A percentile compares a stretch with the other conserved stretches of the same genome.
These are phyloP conservation scores for Carduelis carduelis DNA, from an alignment of 2,797 vertebrate genomes.

Conservation along the genomic window DNA sequence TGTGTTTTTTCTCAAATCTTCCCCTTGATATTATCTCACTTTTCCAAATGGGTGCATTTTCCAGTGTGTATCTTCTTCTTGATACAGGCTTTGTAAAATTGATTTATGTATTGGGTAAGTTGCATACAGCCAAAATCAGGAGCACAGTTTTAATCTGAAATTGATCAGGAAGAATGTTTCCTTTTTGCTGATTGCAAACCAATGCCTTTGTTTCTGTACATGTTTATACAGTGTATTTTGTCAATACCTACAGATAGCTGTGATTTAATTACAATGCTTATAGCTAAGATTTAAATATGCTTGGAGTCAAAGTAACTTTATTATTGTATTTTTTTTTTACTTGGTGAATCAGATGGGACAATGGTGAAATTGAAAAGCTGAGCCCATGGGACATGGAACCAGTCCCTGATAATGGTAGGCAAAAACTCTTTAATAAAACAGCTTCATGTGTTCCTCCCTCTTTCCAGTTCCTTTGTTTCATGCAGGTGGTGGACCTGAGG, in stretches of 20 bases:
- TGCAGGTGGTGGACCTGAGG: background rate
- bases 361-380: constrained; percentile 92
- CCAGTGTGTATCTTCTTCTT: background rate
- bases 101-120: background rate
- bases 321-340: background rate
- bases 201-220: background rate
- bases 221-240: background rate
- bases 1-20: background rate
- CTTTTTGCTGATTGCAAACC: background rate
- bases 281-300: background rate
- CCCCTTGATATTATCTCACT: background rate
- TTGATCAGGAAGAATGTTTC: background rate
- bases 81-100: background rate
- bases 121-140: background rate
- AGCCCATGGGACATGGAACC: constrained; percentile 98
- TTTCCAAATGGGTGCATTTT: background rate
- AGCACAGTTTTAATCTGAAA: background rate
- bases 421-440: background rate
- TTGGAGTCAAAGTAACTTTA: background rate
- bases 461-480: background rate
- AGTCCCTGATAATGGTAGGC: constrained; percentile 90
- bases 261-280: background rate
- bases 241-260: background rate
- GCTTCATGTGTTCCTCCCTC: background rate
- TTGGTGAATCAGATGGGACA: constrained; percentile 88